Percentiles rank a stretch among this genome's conserved stretches.
These are phyloP conservation scores for Rhyzopertha dominica DNA, from an alignment of 1,140 invertebrate species.

Conservation along the genomic window DNA sequence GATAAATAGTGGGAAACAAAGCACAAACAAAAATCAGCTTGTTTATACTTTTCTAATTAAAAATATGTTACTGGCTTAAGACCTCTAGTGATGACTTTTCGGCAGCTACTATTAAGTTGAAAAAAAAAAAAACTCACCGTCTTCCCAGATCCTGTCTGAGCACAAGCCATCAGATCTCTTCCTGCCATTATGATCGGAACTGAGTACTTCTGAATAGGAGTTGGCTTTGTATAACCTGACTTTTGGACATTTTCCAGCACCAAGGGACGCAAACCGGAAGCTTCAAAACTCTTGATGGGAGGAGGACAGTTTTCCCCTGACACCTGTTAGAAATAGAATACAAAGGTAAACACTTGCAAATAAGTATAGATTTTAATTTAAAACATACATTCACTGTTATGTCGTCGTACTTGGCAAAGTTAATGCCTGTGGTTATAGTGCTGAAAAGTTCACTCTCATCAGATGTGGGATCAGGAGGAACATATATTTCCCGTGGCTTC, in stretches of 20 bases:
- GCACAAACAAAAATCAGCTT: no score
- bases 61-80: no score
- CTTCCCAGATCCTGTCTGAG: constrained; percentile 97
- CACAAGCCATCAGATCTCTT: constrained; percentile 93
- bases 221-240: constrained; percentile 80
- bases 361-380: constrained; percentile 3
- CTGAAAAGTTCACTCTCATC: constrained; percentile 69
- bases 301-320: constrained; percentile 62
- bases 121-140: constrained; percentile 22
- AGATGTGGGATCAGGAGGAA: constrained; percentile 70
- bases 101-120: no score
- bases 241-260: constrained; percentile 74
- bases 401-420: constrained; percentile 82
- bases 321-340: constrained; percentile 45
- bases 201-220: constrained; percentile 88
- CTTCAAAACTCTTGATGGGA: constrained; percentile 65
- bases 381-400: constrained; percentile 70
- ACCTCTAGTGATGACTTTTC: no score
- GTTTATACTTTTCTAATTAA: no score
- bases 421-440: constrained; percentile 73
- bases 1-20: no score
- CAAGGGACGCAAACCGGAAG: constrained; percentile 59
- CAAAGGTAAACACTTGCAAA: neutral
- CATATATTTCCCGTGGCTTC: constrained; percentile 63
- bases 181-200: constrained; percentile 76